These are phyloP conservation scores for Semnornis frantzii DNA, from an alignment of 2,113 vertebrate genomes.

Conservation along the genomic window DNA sequence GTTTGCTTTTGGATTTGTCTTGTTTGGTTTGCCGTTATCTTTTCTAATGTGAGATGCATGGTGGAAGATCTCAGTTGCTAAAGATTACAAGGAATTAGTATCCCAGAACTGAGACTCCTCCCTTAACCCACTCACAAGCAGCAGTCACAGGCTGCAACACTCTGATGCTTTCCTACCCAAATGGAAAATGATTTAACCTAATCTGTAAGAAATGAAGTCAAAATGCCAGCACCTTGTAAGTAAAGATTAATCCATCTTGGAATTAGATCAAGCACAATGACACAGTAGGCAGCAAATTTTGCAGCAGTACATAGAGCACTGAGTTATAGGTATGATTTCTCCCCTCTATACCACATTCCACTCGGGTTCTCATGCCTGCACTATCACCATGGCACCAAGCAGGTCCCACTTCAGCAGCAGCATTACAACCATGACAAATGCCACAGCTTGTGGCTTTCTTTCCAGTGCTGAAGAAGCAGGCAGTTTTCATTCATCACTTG, in stretches of 20 bases:
- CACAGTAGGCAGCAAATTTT: background rate
- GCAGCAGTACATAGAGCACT: background rate
- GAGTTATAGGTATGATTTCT: background rate
- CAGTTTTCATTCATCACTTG: background rate
- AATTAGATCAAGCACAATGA: background rate
- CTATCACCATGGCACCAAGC: background rate
- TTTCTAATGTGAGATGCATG: background rate
- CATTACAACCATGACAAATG: background rate
- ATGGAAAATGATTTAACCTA: background rate
- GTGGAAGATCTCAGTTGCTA: background rate
- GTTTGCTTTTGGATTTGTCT: background rate
- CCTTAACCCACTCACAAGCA: background rate
- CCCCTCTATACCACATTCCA: background rate
- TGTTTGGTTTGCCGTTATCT: background rate
- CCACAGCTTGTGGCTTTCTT: background rate
- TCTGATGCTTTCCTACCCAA: background rate
- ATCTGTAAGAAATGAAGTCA: background rate
- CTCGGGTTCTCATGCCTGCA: background rate
- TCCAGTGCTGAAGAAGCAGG: background rate
- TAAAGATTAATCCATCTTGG: conserved; percentile 7
- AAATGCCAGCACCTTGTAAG: background rate
- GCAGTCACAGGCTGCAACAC: background rate
- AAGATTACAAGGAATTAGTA: background rate
- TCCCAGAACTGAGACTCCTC: background rate
- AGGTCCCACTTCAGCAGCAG: background rate